A percentile compares a stretch with the other conserved stretches of the same genome.
phyloP scores from a whole-genome alignment of 2,113 vertebrate species.

The Grammomys surdaster region DNA sequence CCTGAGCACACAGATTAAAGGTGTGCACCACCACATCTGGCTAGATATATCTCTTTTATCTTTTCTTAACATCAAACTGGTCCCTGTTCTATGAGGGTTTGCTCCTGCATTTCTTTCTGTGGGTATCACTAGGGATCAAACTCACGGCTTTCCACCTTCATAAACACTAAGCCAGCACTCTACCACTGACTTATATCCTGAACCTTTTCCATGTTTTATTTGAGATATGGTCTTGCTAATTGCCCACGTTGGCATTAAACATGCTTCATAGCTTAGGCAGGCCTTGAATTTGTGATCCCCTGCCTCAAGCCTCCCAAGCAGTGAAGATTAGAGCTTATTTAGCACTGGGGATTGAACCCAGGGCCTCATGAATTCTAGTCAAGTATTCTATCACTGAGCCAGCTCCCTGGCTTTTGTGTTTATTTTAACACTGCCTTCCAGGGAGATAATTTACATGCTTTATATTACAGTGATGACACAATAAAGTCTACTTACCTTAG shows the following conservation, averaged over 20 bases:
- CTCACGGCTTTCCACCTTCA: neutral
- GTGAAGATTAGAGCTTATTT: neutral
- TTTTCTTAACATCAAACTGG: neutral
- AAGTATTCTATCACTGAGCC: neutral
- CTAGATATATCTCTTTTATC: neutral
- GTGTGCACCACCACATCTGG: neutral
- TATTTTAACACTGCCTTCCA: neutral
- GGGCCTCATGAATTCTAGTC: neutral
- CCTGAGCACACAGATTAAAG: neutral
- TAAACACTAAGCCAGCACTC: neutral
- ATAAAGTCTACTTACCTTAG: neutral
- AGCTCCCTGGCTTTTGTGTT: neutral
- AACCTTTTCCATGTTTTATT: neutral
- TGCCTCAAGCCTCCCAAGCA: neutral
- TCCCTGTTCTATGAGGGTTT: neutral
- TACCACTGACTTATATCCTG: neutral
- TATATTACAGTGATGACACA: neutral
- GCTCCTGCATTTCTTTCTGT: neutral
- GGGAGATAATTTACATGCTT: neutral
- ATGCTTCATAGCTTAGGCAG: neutral
- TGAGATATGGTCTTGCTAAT: neutral
- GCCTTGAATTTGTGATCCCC: neutral
- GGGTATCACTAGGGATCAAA: neutral
- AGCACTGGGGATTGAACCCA: neutral
- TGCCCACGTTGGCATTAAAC: neutral